These are phyloP conservation scores for Tetranychus truncatus DNA, from an alignment of 2,888 invertebrate species.

Conservation along the genomic window DNA sequence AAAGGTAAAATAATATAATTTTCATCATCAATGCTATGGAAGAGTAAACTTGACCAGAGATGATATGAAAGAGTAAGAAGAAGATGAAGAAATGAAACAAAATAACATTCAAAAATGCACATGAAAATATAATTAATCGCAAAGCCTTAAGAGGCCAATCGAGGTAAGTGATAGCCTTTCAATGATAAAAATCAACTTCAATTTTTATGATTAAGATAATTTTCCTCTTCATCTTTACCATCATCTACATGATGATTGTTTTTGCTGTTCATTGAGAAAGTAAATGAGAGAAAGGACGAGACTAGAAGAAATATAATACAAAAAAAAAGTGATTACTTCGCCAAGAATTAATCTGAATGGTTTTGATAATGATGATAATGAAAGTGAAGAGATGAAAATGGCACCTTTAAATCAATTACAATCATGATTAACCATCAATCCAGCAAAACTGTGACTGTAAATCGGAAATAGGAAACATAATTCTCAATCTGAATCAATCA, in stretches of 20 bases:
- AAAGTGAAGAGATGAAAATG: not conserved
- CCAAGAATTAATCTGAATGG: not conserved
- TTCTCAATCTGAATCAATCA: not conserved
- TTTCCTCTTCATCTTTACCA: not conserved
- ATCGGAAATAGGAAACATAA: not conserved
- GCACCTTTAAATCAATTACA: not conserved
- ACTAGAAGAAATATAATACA: not conserved
- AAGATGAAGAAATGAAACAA: not conserved
- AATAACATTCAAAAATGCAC: not conserved
- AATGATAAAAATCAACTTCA: not conserved
- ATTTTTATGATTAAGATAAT: not conserved
- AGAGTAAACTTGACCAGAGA: not conserved
- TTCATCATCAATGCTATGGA: not conserved
- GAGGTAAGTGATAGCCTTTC: not conserved
- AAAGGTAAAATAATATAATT: not conserved
- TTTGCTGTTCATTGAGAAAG: not conserved
- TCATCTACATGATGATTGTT: not conserved
- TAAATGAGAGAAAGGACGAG: not conserved
- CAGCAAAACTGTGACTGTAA: not conserved
- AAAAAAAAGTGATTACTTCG: not conserved
- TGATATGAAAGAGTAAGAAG: not conserved
- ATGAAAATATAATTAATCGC: not conserved
- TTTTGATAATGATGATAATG: not conserved
- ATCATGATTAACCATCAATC: not conserved
- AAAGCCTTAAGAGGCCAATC: not conserved